Conservation (phyloP, 2,113 vertebrate genomes). For the Aptenodytes patagonicus region DNA sequence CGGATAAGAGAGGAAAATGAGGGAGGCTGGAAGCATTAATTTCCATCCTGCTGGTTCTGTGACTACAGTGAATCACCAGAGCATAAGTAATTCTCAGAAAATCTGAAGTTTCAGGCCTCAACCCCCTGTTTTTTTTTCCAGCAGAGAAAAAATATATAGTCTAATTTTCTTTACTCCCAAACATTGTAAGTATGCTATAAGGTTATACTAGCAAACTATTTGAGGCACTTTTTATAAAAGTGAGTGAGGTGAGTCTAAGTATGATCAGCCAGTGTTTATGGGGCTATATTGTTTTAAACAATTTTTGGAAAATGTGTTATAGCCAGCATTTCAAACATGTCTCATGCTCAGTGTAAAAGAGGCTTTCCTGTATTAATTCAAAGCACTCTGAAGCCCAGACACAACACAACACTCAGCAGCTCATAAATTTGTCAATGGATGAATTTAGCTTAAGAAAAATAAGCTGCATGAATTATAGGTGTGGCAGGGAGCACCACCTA, state of each 20-base stretch:
- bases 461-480: conserved; percentile 46
- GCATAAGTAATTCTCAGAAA: neutral
- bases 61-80: neutral
- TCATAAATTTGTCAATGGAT: conserved; percentile 65
- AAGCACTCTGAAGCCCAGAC: conserved; percentile 49
- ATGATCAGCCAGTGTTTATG: conserved; percentile 9
- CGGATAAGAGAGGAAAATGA: neutral
- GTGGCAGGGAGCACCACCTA: conserved; percentile 49
- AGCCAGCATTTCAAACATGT: conserved; percentile 31
- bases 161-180: neutral
- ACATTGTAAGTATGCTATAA: neutral
- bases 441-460: conserved; percentile 63
- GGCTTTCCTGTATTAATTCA: conserved; percentile 49
- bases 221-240: neutral
- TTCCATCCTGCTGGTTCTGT: neutral
- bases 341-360: conserved; percentile 36
- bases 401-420: conserved; percentile 55
- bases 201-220: neutral
- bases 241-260: neutral
- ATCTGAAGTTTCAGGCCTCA: neutral
- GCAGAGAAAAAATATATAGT: neutral
- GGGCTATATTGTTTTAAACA: conserved; percentile 22
- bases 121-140: fast-evolving
- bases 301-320: conserved; percentile 11
- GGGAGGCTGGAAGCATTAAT: neutral